Percentiles rank a stretch among this genome's conserved stretches.
phyloP scores from a whole-genome alignment of 2,113 vertebrate genomes.

The Smithornis capensis region DNA sequence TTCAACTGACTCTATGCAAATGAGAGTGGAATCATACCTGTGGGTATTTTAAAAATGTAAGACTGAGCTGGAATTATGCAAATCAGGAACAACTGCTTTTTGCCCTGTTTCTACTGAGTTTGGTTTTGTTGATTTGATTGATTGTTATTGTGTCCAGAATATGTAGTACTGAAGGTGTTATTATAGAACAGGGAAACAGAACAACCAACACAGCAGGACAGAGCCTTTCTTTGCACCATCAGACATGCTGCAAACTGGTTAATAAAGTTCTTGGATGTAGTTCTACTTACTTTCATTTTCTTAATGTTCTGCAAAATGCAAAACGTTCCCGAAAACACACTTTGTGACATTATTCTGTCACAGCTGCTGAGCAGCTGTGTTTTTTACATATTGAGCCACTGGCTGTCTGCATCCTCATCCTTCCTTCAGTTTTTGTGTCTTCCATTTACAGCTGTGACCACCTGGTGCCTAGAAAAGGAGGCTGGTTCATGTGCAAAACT shows the following conservation, averaged over 20 bases:
- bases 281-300: neutral
- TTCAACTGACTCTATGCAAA: neutral
- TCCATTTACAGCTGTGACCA: neutral
- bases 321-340: neutral
- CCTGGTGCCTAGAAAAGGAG: neutral
- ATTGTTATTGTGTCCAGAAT: neutral
- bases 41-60: neutral
- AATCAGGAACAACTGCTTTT: neutral
- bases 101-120: neutral
- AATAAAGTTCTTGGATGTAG: fast-evolving
- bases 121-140: neutral
- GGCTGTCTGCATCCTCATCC: no score
- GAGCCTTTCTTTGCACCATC: fast-evolving
- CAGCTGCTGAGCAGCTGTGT: neutral
- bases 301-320: neutral
- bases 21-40: neutral
- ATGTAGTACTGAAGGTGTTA: neutral
- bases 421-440: neutral
- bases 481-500: neutral
- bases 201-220: neutral
- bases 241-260: neutral
- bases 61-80: neutral
- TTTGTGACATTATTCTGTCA: neutral
- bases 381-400: neutral
- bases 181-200: neutral